Evolutionary conservation across 2,113 vertebrate species (phyloP).

Genomic region (Sander vitreus): DNA sequence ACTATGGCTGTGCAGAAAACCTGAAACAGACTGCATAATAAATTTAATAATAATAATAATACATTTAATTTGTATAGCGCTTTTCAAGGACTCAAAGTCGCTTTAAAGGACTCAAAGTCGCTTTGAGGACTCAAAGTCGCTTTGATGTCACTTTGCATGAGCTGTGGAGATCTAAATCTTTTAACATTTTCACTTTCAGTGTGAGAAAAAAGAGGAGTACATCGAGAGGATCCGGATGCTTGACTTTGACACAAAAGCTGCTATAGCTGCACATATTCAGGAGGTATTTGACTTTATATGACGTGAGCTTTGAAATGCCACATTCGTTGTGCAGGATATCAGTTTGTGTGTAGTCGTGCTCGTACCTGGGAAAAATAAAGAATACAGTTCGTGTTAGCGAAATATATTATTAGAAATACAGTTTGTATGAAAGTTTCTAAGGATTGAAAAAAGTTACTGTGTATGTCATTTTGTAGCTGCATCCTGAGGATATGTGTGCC

Average conservation of each 20-base stretch:
- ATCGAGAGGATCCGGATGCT: slow-evolving; percentile 93
- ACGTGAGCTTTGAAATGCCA: not conserved
- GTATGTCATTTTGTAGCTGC: not conserved
- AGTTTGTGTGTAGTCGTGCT: not conserved
- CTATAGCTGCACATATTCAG: slow-evolving; percentile 95
- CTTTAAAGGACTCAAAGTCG: too few relatives aligned
- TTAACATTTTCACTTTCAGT: slow-evolving; percentile 82
- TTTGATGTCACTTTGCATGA: too few relatives aligned
- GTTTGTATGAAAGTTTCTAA: not conserved
- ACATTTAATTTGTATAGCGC: too few relatives aligned
- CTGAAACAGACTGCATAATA: not conserved
- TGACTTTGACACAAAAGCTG: slow-evolving; percentile 95
- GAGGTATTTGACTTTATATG: slow-evolving; percentile 85
- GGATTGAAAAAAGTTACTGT: not conserved
- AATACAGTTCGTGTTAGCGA: not conserved
- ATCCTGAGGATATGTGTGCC: not conserved
- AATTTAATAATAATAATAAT: too few relatives aligned
- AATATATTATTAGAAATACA: not conserved
- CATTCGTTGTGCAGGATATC: not conserved
- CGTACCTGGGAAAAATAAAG: not conserved
- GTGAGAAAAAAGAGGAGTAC: slow-evolving; percentile 95
- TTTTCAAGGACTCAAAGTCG: too few relatives aligned
- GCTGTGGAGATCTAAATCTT: slow-evolving; percentile 1
- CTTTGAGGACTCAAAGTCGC: too few relatives aligned
- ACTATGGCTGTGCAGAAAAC: not conserved